Base-by-base conservation (phyloP, 2,888 invertebrate species). In the Dynastes tityus region DNA sequence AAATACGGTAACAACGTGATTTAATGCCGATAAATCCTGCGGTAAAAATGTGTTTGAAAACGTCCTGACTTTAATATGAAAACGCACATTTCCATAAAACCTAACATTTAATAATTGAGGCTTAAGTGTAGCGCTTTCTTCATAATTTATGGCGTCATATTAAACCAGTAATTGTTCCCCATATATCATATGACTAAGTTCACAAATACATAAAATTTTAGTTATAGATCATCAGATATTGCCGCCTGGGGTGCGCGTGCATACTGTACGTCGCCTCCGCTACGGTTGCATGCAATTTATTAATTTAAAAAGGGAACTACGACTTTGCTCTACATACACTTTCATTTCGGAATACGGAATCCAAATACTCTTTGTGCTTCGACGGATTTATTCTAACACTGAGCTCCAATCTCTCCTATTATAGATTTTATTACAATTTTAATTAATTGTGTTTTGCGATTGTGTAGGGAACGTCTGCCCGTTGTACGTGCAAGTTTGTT, bases 181-280 rank as follows among this genome's bases (percentile, higher is more conserved):
- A 78, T 82, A 82, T 80, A 80, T 82, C 82, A 82, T 80, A 80
- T 80, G 80, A 81, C 80, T 80, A 81, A 80, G 76, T 81, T 82
- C 80, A 82, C 83, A 83, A 83, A 84, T 83, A 82, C 84, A 86
- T 86, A 85, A 87, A 86, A 87, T 86, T 86, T 85, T 81, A 84
- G 85, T 84, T 83, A 84, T 86, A 85, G 84, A 86, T 86, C 85
- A 85, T 81, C 74, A 82, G 85, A 86, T 86, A 86, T 86, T 85
- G 83, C 86, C 84, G 85, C 85, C 84, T 80, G 79, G 83, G 84
- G 86, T 81, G 81, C 76, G 81, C 82, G 79, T 82, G 82, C 81
- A 82, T 82, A 32, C 63, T 80, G 73, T 74, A 70, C 76, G 53
- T 53, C 75, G 74, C 32, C 53, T 63, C 40, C 58, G 8, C 22